Evolutionary conservation across 2,113 vertebrate genomes (phyloP), one percentile per base, ranked within the genome.

Genomic region (Nycticorax nycticorax): DNA sequence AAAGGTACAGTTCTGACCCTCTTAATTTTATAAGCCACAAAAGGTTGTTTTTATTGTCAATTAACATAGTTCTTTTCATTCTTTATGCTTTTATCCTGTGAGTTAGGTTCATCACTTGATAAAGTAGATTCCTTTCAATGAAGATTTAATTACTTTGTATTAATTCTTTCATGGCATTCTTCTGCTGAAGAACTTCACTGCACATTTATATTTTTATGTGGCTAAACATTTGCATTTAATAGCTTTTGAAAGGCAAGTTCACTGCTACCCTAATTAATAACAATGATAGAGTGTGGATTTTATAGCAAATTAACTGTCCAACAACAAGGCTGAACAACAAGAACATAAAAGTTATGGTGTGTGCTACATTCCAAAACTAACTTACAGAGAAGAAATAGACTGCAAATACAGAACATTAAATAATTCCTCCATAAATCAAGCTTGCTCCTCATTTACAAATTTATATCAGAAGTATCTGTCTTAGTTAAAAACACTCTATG

Each of bases 281-380:
- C 92, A 97, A 95, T 95, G 83, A 77, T 74, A 89, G 27, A 52
- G 50, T 96, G 62, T 80, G 75, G 33, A 95, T 97, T 98, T 97
- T 96, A 93, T 82, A 96, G 88, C 56, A 97, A 97, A 98, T 96
- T 96, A 97, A 95, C 82, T 92, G 85, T 89, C 86, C 66, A 93
- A 71, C 81, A 91, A 95, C 77, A 93, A 94, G 68, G n/a, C 68
- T 97, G 92, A 97, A 94, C 56, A 97, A 97, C 91, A 95, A 75
- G 93, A 96, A 92, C 66, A 78, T 95, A 76, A 94, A 96, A 96
- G 79, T 95, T 97, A 95, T 77, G 52, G 66, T 33, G 16, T 87
- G 8, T 71, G 37, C 41, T 96, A 94, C 96, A 90, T 97, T 95
- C 89, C 81, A 97, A 97, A 96, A 95, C 79, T 79, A 93, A 93